Conservation (phyloP, 2,797 vertebrate genomes). For the Xenopus petersii region DNA sequence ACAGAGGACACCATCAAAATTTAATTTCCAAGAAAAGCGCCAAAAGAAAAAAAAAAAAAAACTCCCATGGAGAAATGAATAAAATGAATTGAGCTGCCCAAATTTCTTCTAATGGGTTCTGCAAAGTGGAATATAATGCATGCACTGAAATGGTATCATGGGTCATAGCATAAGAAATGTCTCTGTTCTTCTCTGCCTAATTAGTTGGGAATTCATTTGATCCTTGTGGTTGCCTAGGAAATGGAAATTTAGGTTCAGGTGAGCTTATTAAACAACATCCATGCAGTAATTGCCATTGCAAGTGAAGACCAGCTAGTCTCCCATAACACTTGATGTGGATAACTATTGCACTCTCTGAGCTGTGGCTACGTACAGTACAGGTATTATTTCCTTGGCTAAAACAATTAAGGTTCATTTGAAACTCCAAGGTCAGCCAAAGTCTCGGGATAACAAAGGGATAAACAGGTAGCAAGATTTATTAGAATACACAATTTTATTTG, state of each 20-base stretch:
- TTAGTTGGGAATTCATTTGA: slow-evolving; percentile 13
- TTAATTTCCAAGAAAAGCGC: slow-evolving; percentile 16
- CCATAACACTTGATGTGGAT: not conserved
- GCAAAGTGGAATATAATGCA: slow-evolving; percentile 14
- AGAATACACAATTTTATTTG: not conserved
- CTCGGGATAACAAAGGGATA: slow-evolving; percentile 32
- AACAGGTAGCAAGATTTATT: slow-evolving; percentile 35
- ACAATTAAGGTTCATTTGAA: slow-evolving; percentile 47
- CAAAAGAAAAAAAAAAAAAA: not conserved
- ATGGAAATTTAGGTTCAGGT: slow-evolving; percentile 19
- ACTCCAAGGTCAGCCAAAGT: slow-evolving; percentile 46
- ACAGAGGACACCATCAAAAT: slow-evolving; percentile 19
- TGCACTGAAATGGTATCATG: slow-evolving; percentile 8
- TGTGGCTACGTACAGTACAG: slow-evolving; percentile 25
- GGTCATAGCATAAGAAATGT: not conserved
- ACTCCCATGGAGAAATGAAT: not conserved
- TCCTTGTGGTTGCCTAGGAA: slow-evolving; percentile 4
- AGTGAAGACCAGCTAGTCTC: not conserved
- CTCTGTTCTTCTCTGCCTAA: slow-evolving; percentile 9
- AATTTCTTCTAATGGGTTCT: not conserved
- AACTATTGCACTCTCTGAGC: slow-evolving; percentile 14
- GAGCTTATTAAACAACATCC: slow-evolving; percentile 26
- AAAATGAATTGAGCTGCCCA: slow-evolving; percentile 2
- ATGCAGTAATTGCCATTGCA: slow-evolving; percentile 17
- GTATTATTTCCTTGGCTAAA: slow-evolving; percentile 44